phyloP scores from a whole-genome alignment of 2,888 invertebrate species.

The Parnassius smintheus region DNA sequence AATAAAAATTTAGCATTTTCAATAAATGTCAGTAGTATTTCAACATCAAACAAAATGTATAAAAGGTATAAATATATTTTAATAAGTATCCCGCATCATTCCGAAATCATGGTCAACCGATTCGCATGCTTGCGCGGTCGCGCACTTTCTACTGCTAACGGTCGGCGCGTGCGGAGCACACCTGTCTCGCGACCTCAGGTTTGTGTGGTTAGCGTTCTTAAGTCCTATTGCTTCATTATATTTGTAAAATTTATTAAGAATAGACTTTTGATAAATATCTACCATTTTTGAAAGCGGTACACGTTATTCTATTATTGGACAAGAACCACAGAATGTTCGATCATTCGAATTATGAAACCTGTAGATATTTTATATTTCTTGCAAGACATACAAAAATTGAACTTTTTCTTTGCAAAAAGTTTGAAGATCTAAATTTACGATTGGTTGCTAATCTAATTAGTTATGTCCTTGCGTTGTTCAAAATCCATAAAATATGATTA shows the following conservation, averaged over 20 bases:
- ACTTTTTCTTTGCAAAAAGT: too few relatives aligned
- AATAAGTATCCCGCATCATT: neutral
- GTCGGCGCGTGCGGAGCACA: slow-evolving; percentile 77
- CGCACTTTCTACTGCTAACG: slow-evolving; percentile 81
- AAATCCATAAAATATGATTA: too few relatives aligned
- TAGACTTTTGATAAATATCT: slow-evolving; percentile 15
- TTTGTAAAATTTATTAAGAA: slow-evolving; percentile 36
- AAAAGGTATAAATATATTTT: neutral
- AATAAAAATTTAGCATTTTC: too few relatives aligned
- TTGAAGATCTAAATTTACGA: too few relatives aligned
- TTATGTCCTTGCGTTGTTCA: too few relatives aligned
- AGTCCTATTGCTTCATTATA: slow-evolving; percentile 45
- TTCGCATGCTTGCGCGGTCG: slow-evolving; percentile 77
- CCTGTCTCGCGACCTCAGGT: slow-evolving; percentile 71
- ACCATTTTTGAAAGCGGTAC: neutral
- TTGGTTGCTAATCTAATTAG: too few relatives aligned
- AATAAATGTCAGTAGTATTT: neutral
- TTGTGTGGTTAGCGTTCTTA: slow-evolving; percentile 52
- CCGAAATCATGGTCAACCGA: slow-evolving; percentile 47
- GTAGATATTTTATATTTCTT: too few relatives aligned
- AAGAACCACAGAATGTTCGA: too few relatives aligned
- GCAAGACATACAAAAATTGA: too few relatives aligned
- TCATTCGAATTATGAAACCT: too few relatives aligned
- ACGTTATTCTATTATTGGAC: too few relatives aligned
- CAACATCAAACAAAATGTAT: neutral